Base-by-base conservation (phyloP, 64 coral and sea anemone species). In the Platygyra sinensis region DNA sequence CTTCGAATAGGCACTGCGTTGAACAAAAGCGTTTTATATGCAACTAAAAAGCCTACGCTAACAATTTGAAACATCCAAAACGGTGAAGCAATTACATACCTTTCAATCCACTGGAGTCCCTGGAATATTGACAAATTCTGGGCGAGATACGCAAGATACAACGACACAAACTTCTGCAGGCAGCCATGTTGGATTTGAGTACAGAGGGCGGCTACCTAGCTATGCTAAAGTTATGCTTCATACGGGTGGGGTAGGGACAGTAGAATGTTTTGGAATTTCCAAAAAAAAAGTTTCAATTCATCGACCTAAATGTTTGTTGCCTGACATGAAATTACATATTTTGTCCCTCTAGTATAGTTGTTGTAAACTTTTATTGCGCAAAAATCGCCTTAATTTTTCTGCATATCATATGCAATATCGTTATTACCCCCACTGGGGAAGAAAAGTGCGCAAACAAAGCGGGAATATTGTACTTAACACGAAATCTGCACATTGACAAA, bases 81-180 rank as follows among this genome's bases (percentile, higher is more conserved):
- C 10, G 1, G n/a, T 11, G 9, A 13, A 4, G 1, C 8, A 55
- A 19, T 59, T 7, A 22, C 0, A 62, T 51, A 85, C 81, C 81
- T 42, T 51, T 85, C 38, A 64, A 49, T 69, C 81, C 81, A 51
- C 25, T 46, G 13, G 63, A 85, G 28, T 85, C 63, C n/a, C 62
- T 15, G 4, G 62, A 85, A n/a, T 49, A 46, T 20, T 27, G 36
- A 39, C 31, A 36, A 42, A 85, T 8, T 71, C 42, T 46, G 1
- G 62, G 29, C 11, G 60, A 71, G 22, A 69, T 46, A 12, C 19
- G 14, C n/a, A 18, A 80, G 49, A 5, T 18, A 39, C 52, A 17
- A 6, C 18, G 17, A 67, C 0, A 27, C 5, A 14, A 16, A 27
- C 32, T 64, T 27, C 81, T 28, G 13, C 31, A 27, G 16, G 81